Percentiles rank a stretch among this genome's conserved stretches.
Conservation (phyloP, 2,113 vertebrate genomes). For the Parotia lawesii region DNA sequence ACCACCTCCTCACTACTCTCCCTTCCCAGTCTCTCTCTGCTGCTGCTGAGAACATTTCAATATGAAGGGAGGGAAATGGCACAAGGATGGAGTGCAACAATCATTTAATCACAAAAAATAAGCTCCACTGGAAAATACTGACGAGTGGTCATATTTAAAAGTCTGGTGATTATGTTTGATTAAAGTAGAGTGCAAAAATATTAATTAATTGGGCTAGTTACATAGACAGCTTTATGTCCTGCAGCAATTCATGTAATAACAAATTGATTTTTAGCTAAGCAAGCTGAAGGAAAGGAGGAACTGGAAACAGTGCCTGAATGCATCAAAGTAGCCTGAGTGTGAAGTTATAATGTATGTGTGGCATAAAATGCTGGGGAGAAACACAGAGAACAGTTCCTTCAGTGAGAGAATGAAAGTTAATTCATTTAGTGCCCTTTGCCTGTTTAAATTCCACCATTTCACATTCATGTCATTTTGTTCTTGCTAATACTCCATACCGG, state of each 20-base stretch:
- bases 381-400: background rate
- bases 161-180: slow-evolving; percentile 27
- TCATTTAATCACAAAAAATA: slow-evolving; percentile 45
- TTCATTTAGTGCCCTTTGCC: slow-evolving; percentile 31
- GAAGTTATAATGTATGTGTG: background rate
- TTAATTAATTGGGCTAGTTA: slow-evolving; percentile 51
- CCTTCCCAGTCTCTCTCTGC: background rate
- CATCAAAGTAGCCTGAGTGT: background rate
- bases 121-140: slow-evolving; percentile 15
- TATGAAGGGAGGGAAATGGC: background rate
- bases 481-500: background rate
- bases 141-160: background rate
- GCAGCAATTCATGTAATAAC: slow-evolving; percentile 56
- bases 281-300: background rate
- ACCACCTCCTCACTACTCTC: background rate
- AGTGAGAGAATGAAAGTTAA: background rate
- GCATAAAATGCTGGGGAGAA: slow-evolving; percentile 16
- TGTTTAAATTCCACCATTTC: slow-evolving; percentile 19
- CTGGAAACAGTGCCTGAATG: background rate
- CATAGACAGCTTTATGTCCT: slow-evolving; percentile 43
- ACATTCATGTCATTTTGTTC: background rate
- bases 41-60: background rate
- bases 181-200: slow-evolving; percentile 43
- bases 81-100: background rate
- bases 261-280: slow-evolving; percentile 55